Base-by-base conservation (phyloP, 2,888 invertebrate genomes). In the Caenorhabditis zanzibari region DNA sequence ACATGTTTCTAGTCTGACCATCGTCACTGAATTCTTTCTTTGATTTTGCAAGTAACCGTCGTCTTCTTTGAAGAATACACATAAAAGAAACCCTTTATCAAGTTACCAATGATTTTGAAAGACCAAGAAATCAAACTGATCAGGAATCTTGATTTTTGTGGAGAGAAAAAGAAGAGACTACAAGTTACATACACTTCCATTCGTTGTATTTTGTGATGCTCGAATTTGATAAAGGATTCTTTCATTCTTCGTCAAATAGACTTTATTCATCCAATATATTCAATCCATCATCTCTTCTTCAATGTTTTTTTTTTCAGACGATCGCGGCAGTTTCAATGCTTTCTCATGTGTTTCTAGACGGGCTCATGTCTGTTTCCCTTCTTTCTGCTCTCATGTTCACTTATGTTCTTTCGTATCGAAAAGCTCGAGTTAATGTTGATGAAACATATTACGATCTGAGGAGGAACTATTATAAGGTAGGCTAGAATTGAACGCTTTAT, bases 351-450 rank as follows among this genome's bases (percentile, higher is more conserved):
- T 19, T 75, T 41, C 35, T 74, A 12, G 81, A 81, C 56, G 81
- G 81, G 16, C 26, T 82, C n/a, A 22, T 72, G 1, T 76, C 82
- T 19, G 76, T 82, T 54, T 75, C 82, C 7, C 64, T 76, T 14
- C 49, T 82, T 16, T 76, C 82, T 22, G 59, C 76, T 6, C 49
- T 82, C 22, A 72, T 76, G 71, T 82, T 64, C 71, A 69, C 74
- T n/a, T 69, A 69, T 38, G 81, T 81, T 52, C 54, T 81, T 7
- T 81, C 81, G 16, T 81, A 71, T 47, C 74, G 71, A 71, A 79
- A 79, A 26, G 71, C 79, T 9, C 58, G 80, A 4, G 66, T 80
- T 0, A 72, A 72, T 41, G 73, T 73, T 4, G 52, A 66, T 38
- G 73, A 72, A 52, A 80, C 72, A n/a, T 73, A 80, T 56, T 73